A percentile compares a stretch with the other conserved stretches of the same genome.
These are phyloP conservation scores for Patiria miniata DNA, from an alignment of 35 echinoderm and acorn worm species.

Conservation along the genomic window DNA sequence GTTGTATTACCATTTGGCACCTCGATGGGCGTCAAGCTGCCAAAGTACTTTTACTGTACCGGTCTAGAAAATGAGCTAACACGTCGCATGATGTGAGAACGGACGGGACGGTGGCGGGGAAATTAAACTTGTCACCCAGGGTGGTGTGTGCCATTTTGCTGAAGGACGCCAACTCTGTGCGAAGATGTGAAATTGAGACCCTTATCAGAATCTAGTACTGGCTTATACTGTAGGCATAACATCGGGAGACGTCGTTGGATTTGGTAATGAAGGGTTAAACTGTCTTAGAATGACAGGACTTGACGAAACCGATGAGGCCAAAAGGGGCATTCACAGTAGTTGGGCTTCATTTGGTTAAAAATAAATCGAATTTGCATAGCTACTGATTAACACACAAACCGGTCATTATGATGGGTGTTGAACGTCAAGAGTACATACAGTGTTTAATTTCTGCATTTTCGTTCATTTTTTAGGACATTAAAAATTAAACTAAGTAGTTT, in stretches of 20 bases:
- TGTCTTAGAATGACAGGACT: neutral
- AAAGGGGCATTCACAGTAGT: too few relatives aligned
- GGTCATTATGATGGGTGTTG: too few relatives aligned
- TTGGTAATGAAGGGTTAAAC: neutral
- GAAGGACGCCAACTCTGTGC: neutral
- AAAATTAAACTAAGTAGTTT: too few relatives aligned
- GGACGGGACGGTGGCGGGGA: slow-evolving; percentile 5
- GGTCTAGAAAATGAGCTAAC: neutral
- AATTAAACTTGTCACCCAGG: slow-evolving; percentile 7
- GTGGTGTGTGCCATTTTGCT: neutral
- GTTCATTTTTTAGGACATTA: too few relatives aligned
- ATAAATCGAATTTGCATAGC: too few relatives aligned
- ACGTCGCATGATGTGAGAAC: neutral
- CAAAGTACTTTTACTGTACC: neutral
- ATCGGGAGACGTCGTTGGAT: neutral
- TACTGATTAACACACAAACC: too few relatives aligned
- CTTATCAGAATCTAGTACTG: too few relatives aligned
- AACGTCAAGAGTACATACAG: too few relatives aligned
- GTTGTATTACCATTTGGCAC: slow-evolving; percentile 1
- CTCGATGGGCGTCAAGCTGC: neutral
- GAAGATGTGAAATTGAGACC: neutral
- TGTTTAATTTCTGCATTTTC: too few relatives aligned
- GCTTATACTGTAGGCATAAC: too few relatives aligned
- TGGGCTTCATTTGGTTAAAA: too few relatives aligned
- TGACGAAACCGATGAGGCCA: too few relatives aligned